Evolutionary conservation across 2,797 vertebrate genomes (phyloP).

Genomic region (Melanotaenia nigrans): DNA sequence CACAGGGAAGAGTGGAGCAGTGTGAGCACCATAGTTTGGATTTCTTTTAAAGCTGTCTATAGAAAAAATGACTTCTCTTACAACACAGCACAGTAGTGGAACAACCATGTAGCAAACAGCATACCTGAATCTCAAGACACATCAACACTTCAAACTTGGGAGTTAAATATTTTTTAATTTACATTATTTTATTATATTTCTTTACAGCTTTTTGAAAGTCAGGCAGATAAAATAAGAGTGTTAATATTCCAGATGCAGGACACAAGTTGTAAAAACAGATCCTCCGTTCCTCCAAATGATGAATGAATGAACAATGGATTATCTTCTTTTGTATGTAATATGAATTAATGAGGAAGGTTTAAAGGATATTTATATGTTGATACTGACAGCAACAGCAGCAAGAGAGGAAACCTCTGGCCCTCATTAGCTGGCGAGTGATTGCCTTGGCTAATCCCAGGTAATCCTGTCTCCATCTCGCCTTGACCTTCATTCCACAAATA

Average conservation of each 20-base stretch:
- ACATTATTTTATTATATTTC: no score
- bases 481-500: conserved; percentile 51
- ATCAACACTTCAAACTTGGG: no score
- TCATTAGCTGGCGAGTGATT: conserved; percentile 61
- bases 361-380: conserved; percentile 49
- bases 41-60: conserved; percentile 20
- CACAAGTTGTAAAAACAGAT: background rate
- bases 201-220: no score
- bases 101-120: background rate
- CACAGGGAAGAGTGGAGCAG: conserved; percentile 7
- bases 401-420: conserved; percentile 54
- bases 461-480: conserved; percentile 54
- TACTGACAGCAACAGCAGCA: conserved; percentile 22
- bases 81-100: background rate
- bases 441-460: conserved; percentile 67
- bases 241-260: background rate
- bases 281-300: background rate
- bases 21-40: conserved; percentile 17
- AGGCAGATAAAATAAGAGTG: no score
- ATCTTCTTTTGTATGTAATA: conserved; percentile 34
- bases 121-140: background rate
- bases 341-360: conserved; percentile 49
- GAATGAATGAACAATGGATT: conserved; percentile 41
- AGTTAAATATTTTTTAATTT: no score
- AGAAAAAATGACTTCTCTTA: conserved; percentile 4